Base-by-base conservation (phyloP, 2,113 vertebrate species). In the Otus sunia region DNA sequence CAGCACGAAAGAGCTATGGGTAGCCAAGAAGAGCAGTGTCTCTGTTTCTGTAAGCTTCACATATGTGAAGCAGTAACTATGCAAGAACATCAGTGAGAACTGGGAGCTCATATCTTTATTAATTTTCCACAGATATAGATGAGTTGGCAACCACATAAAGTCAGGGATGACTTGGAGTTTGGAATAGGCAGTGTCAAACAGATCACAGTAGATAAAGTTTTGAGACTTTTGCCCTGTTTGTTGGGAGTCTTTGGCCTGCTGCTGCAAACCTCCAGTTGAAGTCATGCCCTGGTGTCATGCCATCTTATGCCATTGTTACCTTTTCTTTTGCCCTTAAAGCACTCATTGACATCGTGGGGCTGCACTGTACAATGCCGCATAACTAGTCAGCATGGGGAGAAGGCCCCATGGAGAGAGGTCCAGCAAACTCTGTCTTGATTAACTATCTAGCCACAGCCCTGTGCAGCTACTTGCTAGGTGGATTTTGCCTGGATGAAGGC, bases 311-410 rank as follows among this genome's bases (percentile, higher is more conserved):
- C 19, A n/a, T 16, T 26, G 16, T 17, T 59, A 23, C 34, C 15
- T 72, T 73, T 45, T 36, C 45, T 79, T 72, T 12, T 30, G 10
- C 22, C 62, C 39, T 81, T 15, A 17, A 41, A 53, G 12, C 11
- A 19, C 30, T 80, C n/a, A 8, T 58, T 52, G 19, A 8, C 43
- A 45, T 30, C 13, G 8, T 19, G 17, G 50, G 37, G 5, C 32
- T 78, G 43, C 27, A n/a, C 12, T 3, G 4, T 12, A 22, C 14
- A 15, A 58, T 10, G 5, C 5, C 23, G n/a, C 0, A 0, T 11
- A 66, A 23, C 0, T 2, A 47, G n/a, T n/a, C 6, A 17, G 10
- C 25, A 2, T 41, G 11, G n/a, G 37, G n/a, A 59, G 53, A 53
- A 80, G 53, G 36, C 5, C 3, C 12, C 30, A n/a, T 4, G n/a